phyloP scores from a whole-genome alignment of 2,797 vertebrate genomes.

The Podargus strigoides region DNA sequence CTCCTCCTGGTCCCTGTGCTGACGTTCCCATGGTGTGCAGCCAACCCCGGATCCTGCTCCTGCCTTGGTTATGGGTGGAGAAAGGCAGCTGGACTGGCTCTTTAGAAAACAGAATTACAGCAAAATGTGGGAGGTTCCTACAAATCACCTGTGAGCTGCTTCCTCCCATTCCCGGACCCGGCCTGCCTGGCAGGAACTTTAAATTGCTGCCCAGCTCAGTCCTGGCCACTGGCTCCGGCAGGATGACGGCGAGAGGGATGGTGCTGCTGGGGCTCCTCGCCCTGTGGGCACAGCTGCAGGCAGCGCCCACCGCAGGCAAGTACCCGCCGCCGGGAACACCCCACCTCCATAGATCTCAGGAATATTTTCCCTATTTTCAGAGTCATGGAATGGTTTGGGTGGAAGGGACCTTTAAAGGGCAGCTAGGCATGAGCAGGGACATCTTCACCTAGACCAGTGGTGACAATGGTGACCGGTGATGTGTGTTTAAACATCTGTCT shows the following conservation, averaged over 20 bases:
- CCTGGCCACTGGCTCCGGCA: not conserved
- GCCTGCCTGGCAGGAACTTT: not conserved
- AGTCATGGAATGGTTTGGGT: not conserved
- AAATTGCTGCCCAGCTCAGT: not conserved
- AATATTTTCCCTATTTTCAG: not conserved
- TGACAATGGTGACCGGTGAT: not conserved
- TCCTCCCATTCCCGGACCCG: not conserved
- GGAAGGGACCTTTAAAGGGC: not conserved
- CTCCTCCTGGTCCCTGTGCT: not conserved
- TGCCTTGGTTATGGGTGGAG: not conserved
- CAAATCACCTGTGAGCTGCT: not conserved
- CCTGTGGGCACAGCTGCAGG: constrained; percentile 10
- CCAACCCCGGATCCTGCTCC: not conserved
- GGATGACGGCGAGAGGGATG: not conserved
- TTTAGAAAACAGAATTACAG: not conserved
- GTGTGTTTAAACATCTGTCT: not conserved
- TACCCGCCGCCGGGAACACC: not conserved
- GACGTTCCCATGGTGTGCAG: fast-evolving
- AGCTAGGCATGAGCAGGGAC: not conserved
- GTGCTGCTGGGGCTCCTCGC: constrained; percentile 3
- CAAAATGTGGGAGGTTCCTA: constrained; percentile 25
- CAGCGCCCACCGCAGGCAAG: constrained; percentile 41
- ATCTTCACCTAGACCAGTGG: fast-evolving
- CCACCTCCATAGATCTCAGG: not conserved
- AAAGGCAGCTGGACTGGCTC: not conserved